Percentiles rank a stretch among this genome's conserved stretches.
Conservation (phyloP, 2,113 vertebrate genomes). For the Mesoclemmys tuberculata region DNA sequence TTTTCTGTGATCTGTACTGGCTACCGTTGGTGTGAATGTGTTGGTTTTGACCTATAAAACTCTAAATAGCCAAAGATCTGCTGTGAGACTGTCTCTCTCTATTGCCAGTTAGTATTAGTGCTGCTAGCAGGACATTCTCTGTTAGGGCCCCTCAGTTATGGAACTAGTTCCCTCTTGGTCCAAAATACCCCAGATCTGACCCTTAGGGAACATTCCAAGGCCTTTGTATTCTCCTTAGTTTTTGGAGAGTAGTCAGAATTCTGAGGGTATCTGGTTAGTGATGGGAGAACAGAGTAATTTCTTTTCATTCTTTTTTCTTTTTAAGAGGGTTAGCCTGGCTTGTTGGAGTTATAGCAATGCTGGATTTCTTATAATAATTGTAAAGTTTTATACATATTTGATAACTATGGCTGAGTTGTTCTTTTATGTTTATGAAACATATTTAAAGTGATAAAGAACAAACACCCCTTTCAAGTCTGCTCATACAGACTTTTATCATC, state of each 20-base stretch:
- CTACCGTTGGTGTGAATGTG: not conserved
- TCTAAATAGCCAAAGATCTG: not conserved
- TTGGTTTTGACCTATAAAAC: not conserved
- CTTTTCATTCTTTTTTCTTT: not conserved
- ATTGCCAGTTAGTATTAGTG: not conserved
- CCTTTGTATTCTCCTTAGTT: rapidly evolving
- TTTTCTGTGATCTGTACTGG: not conserved
- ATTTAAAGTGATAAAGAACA: not conserved
- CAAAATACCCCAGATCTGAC: rapidly evolving
- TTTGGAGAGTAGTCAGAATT: not conserved
- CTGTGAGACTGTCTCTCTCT: not conserved
- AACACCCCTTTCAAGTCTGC: not conserved
- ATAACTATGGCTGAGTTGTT: not conserved
- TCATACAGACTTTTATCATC: not conserved
- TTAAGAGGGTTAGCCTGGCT: not conserved
- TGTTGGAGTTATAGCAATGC: not conserved
- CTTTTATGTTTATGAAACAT: not conserved
- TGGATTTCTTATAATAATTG: not conserved
- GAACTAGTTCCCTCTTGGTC: not conserved
- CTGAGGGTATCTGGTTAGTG: not conserved
- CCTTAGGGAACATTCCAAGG: not conserved
- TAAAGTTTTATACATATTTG: not conserved
- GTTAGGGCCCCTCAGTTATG: not conserved
- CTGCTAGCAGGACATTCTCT: not conserved
- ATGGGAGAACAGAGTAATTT: not conserved